Evolutionary conservation across 2,888 invertebrate species (phyloP).

Genomic region (Choristoneura rosaceana): DNA sequence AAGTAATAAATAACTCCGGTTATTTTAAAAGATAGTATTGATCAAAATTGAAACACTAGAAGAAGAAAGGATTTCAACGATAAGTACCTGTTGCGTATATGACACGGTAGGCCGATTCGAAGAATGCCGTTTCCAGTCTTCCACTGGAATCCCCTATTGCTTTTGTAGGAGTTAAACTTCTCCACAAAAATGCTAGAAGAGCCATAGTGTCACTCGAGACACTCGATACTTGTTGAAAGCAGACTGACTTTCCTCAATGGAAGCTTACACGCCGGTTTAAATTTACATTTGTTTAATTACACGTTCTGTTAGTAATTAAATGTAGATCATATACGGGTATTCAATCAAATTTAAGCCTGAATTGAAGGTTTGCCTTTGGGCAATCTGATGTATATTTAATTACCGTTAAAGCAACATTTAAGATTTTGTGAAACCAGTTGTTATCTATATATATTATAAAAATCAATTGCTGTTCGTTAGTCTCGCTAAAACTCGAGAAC

Average conservation of each 20-base stretch:
- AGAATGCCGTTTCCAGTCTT: slow-evolving; percentile 66
- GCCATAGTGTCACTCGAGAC: slow-evolving; percentile 52
- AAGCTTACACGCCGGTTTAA: slow-evolving; percentile 3
- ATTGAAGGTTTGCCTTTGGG: slow-evolving; percentile 3
- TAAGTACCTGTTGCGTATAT: slow-evolving; percentile 67
- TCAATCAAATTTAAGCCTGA: slow-evolving; percentile 25
- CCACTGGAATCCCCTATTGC: slow-evolving; percentile 67
- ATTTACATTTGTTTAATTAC: slow-evolving; percentile 36
- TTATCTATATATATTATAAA: too few relatives aligned
- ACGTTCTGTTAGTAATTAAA: slow-evolving; percentile 38
- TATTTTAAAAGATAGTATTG: too few relatives aligned
- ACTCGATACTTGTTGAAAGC: slow-evolving; percentile 1
- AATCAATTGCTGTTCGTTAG: too few relatives aligned
- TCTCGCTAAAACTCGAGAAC: too few relatives aligned
- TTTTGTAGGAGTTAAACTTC: slow-evolving; percentile 62
- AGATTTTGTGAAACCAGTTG: too few relatives aligned
- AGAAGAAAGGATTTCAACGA: too few relatives aligned
- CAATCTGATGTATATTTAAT: slow-evolving; percentile 2
- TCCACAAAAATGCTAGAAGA: slow-evolving; percentile 56
- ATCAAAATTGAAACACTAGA: too few relatives aligned
- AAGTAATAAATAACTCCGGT: too few relatives aligned
- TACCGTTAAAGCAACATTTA: slow-evolving; percentile 3
- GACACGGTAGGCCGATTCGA: slow-evolving; percentile 69
- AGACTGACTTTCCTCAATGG: slow-evolving; percentile 4
- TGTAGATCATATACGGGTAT: slow-evolving; percentile 37